Evolutionary conservation across 1,140 invertebrate species (phyloP).

Genomic region (Coelopa frigida): DNA sequence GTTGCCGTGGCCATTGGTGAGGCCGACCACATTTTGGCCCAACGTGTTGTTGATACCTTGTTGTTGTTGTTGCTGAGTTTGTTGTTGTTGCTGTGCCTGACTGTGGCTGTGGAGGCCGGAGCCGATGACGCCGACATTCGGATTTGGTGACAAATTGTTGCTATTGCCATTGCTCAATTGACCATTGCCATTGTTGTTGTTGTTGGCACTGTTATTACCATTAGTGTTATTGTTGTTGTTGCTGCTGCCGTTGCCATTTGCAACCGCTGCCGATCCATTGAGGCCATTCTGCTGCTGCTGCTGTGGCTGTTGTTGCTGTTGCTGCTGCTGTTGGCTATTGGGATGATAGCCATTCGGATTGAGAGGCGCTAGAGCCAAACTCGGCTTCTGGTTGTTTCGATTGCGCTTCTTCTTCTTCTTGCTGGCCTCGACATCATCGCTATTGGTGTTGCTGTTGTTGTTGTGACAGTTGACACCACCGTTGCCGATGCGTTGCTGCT

Average conservation of each 20-base stretch:
- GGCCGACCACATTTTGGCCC: conserved; percentile 8
- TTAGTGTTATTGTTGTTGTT: conserved; percentile 15
- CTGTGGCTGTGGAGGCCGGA: conserved; percentile 34
- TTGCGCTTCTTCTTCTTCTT: conserved; percentile 70
- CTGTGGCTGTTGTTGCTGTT: conserved; percentile 26
- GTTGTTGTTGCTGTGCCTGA: conserved; percentile 19
- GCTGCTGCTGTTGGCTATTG: conserved; percentile 14
- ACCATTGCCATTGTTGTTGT: conserved; percentile 14
- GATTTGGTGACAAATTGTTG: conserved; percentile 27
- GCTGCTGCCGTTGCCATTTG: not conserved
- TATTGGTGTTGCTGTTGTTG: conserved; percentile 10
- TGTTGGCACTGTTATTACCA: conserved; percentile 9
- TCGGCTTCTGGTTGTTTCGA: conserved; percentile 46
- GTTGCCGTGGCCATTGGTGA: conserved; percentile 19
- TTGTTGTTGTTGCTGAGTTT: conserved; percentile 2
- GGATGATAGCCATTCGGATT: conserved; percentile 12
- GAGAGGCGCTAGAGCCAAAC: conserved; percentile 47
- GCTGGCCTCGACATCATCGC: conserved; percentile 48
- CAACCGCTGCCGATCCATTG: not conserved
- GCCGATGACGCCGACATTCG: conserved; percentile 39
- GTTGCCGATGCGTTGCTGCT: conserved; percentile 17
- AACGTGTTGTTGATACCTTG: conserved; percentile 8
- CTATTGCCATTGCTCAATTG: not conserved
- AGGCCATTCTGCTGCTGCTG: no score
- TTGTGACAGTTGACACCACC: no score